Conservation (phyloP, 2,888 invertebrate species). For the Toxonevra muliebris region DNA sequence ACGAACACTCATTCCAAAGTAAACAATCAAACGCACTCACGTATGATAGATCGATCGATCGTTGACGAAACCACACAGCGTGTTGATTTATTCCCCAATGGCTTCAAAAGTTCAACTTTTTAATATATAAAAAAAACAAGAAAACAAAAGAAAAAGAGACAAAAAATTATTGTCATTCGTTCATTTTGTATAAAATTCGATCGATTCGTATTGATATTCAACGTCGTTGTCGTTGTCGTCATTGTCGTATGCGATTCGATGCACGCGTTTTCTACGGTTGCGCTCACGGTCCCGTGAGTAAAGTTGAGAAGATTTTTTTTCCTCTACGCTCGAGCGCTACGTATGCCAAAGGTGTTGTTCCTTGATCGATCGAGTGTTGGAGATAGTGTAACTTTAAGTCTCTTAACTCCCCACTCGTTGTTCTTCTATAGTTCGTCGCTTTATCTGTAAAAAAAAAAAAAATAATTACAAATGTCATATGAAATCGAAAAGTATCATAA, state of each 20-base stretch:
- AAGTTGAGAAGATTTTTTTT: too few relatives aligned
- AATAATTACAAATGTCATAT: conserved; percentile 64
- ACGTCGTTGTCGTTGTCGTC: too few relatives aligned
- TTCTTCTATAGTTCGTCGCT: not conserved
- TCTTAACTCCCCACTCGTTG: too few relatives aligned
- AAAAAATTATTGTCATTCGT: conserved; percentile 23
- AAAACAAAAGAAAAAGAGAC: not conserved
- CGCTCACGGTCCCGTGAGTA: too few relatives aligned
- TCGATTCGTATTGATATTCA: too few relatives aligned
- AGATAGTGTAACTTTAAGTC: too few relatives aligned
- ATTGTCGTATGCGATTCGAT: too few relatives aligned
- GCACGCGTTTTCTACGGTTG: too few relatives aligned
- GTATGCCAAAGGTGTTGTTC: too few relatives aligned
- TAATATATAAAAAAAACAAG: conserved; percentile 9
- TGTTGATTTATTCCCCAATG: conserved; percentile 39
- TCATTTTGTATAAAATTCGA: not conserved
- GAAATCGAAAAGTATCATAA: conserved; percentile 60
- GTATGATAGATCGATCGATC: conserved; percentile 22
- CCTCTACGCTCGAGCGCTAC: too few relatives aligned
- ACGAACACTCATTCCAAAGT: not conserved
- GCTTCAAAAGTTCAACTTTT: conserved; percentile 30
- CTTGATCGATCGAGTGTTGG: too few relatives aligned
- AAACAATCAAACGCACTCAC: not conserved
- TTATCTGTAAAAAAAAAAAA: conserved; percentile 49
- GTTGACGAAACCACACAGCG: conserved; percentile 40